Base-by-base conservation (phyloP, 2,113 vertebrate species). In the Phainopepla nitens region DNA sequence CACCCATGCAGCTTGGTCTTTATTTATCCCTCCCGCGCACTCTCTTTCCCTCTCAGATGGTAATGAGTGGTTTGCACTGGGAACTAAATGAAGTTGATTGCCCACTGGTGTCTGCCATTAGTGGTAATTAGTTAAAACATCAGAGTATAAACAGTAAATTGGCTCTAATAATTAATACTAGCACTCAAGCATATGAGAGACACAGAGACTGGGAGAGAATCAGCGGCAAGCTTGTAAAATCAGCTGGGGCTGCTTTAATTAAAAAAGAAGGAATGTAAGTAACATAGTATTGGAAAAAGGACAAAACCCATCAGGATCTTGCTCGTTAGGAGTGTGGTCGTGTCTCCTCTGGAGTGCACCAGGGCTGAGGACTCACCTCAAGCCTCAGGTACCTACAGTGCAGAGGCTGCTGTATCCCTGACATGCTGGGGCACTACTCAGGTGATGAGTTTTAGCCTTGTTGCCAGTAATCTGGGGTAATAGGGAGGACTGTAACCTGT, bases 121-220 rank as follows among this genome's bases (percentile, higher is more conserved):
- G 99, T 98, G 98, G 98, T 99, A 99, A 99, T 99, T 99, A 99
- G 99, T 99, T 99, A 99, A 99, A 99, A 99, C 99, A 99, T 99
- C 99, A 98, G 98, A 98, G 99, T 99, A 99, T 99, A 99, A 99
- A 99, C 98, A 99, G 98, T 98, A 99, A 99, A 99, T 99, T 99
- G 99, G 99, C 98, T 99, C 98, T 98, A 98, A 99, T 99, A 99
- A 99, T 99, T 99, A 99, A 99, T 99, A 99, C 99, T 98, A 97
- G 98, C 98, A 98, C 98, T 98, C 98, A 98, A 98, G 98, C 98
- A 98, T 99, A 98, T 75, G 96, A 92, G 93, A 90, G 96, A 97
- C 94, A 85, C 92, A 73, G 96, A 84, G 91, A 93, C 88, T 87
- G 83, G 86, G 85, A 94, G 94, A 93, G 92, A 98, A 97, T 93